phyloP scores from a whole-genome alignment of 2,888 invertebrate genomes.

The Mythimna pallens region DNA sequence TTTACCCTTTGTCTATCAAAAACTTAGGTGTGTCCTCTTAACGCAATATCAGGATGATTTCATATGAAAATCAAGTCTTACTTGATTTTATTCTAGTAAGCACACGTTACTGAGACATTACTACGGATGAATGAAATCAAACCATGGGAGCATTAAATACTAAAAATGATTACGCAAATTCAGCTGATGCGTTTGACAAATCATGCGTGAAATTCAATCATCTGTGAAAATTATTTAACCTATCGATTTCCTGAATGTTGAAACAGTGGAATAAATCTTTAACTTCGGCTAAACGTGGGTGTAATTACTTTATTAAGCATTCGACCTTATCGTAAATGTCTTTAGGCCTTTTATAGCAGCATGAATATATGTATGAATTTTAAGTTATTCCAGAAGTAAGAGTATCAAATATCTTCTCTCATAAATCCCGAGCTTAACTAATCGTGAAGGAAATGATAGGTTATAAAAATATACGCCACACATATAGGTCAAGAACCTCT shows the following conservation, averaged over 20 bases:
- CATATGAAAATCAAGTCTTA: background rate
- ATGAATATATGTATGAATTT: slow-evolving; percentile 8
- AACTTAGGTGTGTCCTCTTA: background rate
- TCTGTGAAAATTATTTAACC: slow-evolving; percentile 68
- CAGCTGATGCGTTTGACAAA: slow-evolving; percentile 12
- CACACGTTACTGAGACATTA: background rate
- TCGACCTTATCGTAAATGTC: slow-evolving; percentile 19
- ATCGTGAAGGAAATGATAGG: slow-evolving; percentile 63
- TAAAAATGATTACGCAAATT: slow-evolving; percentile 60
- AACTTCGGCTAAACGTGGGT: slow-evolving; percentile 17
- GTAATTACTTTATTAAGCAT: slow-evolving; percentile 35
- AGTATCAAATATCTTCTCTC: slow-evolving; percentile 20
- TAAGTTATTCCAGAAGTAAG: slow-evolving; percentile 7
- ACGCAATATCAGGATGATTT: background rate
- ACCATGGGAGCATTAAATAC: background rate
- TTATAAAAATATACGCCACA: slow-evolving; percentile 73
- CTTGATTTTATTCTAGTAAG: background rate
- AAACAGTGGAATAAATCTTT: slow-evolving; percentile 31
- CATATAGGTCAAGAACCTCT: slow-evolving; percentile 84
- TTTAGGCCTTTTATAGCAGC: slow-evolving; percentile 18
- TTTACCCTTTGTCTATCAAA: background rate
- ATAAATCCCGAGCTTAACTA: slow-evolving; percentile 32
- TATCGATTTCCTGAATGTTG: slow-evolving; percentile 68
- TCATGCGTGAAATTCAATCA: slow-evolving; percentile 53
- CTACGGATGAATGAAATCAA: background rate